phyloP scores from a whole-genome alignment of 2,113 vertebrate species.

The Ciconia boyciana region DNA sequence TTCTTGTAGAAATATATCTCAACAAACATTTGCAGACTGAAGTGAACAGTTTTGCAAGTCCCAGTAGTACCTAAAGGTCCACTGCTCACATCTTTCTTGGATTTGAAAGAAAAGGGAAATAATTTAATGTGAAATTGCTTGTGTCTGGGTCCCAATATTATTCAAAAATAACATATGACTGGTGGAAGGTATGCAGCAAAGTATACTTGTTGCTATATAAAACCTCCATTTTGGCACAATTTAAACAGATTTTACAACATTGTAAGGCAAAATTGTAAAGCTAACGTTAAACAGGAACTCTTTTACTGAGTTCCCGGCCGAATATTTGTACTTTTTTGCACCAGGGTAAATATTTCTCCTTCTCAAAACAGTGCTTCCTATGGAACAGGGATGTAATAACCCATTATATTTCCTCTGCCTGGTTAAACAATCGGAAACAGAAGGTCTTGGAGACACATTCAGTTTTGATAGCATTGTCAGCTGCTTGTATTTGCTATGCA shows the following conservation, averaged over 20 bases:
- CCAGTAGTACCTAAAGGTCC: background rate
- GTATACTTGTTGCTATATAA: background rate
- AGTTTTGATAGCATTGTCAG: background rate
- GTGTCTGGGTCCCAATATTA: background rate
- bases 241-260: background rate
- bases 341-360: background rate
- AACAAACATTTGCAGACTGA: slow-evolving; percentile 8
- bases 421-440: background rate
- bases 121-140: background rate
- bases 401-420: background rate
- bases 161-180: background rate
- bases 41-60: background rate
- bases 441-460: background rate
- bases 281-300: background rate
- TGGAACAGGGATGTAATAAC: background rate
- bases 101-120: background rate
- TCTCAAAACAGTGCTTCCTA: background rate
- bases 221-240: background rate
- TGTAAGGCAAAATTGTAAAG: background rate
- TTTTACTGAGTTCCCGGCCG: background rate
- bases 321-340: background rate
- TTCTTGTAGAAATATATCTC: background rate
- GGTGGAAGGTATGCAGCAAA: background rate
- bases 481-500: background rate
- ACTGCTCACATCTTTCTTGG: background rate